phyloP scores from a whole-genome alignment of 2,113 vertebrate species.

The Tetrax tetrax region DNA sequence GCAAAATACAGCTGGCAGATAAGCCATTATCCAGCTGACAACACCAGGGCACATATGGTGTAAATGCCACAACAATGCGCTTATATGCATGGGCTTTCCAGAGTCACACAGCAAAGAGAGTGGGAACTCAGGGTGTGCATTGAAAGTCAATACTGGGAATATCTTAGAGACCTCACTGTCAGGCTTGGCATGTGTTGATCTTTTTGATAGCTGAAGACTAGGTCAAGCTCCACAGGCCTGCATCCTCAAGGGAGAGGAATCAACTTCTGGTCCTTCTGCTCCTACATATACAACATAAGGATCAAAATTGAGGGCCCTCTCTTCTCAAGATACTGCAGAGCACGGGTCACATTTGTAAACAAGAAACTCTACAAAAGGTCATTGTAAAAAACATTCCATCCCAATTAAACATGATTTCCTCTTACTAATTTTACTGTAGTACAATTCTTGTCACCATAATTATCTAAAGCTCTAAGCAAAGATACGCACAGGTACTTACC shows the following conservation, averaged over 20 bases:
- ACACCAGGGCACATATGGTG: rapidly evolving
- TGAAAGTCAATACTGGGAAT: not conserved
- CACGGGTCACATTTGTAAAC: not conserved
- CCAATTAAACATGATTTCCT: not conserved
- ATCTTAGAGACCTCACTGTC: not conserved
- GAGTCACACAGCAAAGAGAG: not conserved
- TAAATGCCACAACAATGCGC: not conserved
- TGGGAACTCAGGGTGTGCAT: not conserved
- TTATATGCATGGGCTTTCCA: rapidly evolving
- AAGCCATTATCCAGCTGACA: not conserved
- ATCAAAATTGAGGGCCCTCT: not conserved
- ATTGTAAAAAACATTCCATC: not conserved
- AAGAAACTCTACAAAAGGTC: not conserved
- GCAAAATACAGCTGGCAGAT: not conserved
- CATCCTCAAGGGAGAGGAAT: not conserved
- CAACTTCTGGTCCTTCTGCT: not conserved
- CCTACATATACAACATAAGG: not conserved
- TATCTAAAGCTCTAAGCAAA: not conserved
- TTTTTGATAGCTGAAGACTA: not conserved
- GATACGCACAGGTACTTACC: not conserved
- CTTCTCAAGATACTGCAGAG: not conserved
- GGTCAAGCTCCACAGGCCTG: not conserved
- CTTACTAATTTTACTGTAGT: not conserved
- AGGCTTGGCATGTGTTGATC: not conserved
- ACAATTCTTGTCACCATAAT: not conserved